Base-by-base conservation (phyloP, 1,140 invertebrate genomes). In the Bombus polaris region DNA sequence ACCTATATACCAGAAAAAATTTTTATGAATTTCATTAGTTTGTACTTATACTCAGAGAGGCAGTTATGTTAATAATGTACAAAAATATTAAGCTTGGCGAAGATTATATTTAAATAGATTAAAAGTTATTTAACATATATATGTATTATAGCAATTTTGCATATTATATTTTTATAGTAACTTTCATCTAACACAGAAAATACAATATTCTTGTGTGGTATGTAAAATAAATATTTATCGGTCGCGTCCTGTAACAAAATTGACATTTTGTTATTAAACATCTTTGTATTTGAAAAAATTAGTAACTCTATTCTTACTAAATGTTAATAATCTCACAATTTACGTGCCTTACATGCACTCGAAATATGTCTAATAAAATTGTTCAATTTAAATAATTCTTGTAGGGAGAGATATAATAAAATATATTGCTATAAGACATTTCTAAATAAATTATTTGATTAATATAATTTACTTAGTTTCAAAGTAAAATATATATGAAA, bases 151-250 rank as follows among this genome's bases (percentile, higher is more conserved):
- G 86, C 86, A 87, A 76, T 90, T 87, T 72, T 76, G 47, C 66
- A 91, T 75, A 35, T 74, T 91, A 92, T 92, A 92, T 92, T 92
- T 91, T 92, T 92, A 80, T 91, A 92, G 80, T 82, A 76, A 32
- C 44, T 76, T 70, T 70, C 65, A 39, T 87, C 37, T 65, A 18
- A 77, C 9, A 77, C 22, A 76, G 8, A 82, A 39, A 76, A 47
- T 47, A 47, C 39, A 42, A 76, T 76, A 83, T 86, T 79, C 59
- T 86, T 80, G 22, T 37, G 44, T 72, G 10, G 37, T 75, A 79
- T 86, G 18, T 78, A 73, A 79, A 81, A 86, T 79, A 65, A 88
- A 76, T 35, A 70, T 39, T 80, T 76, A 39, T 75, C 62, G 32
- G 12, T 28, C 5, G 5, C 39, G 25, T 73, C 53, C 28, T 76